These are phyloP conservation scores for Himalopsyche japonica DNA, from an alignment of 2,888 invertebrate genomes.

Conservation along the genomic window DNA sequence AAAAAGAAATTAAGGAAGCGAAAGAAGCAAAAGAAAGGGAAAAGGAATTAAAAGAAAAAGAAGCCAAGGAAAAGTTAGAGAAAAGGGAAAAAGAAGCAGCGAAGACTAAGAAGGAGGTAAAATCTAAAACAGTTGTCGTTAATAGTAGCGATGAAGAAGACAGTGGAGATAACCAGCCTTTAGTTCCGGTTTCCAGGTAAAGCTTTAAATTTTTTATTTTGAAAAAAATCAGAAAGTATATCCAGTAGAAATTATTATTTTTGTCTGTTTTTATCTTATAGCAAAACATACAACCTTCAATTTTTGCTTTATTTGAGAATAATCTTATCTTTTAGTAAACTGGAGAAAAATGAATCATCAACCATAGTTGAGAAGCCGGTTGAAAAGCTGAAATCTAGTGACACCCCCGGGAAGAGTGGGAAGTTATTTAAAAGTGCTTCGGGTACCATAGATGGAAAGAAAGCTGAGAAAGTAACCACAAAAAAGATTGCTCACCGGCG, in stretches of 20 bases:
- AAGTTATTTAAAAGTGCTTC: conserved; percentile 34
- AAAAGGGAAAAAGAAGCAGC: conserved; percentile 36
- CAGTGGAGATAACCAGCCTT: conserved; percentile 50
- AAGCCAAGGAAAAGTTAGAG: conserved; percentile 27
- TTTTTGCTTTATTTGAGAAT: not conserved
- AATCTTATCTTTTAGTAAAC: conserved; percentile 24
- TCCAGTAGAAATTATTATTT: no score
- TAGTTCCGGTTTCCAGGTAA: conserved; percentile 52
- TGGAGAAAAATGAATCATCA: conserved; percentile 28
- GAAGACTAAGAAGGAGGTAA: conserved; percentile 46
- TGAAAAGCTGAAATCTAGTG: conserved; percentile 48
- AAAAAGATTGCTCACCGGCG: conserved; percentile 36
- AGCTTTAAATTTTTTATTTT: conserved; percentile 24
- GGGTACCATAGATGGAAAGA: conserved; percentile 15
- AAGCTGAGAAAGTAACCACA: conserved; percentile 12
- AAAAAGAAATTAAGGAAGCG: conserved; percentile 25
- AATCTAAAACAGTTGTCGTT: conserved; percentile 50
- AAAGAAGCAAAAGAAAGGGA: conserved; percentile 23
- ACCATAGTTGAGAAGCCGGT: conserved; percentile 46
- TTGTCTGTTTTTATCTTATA: not conserved
- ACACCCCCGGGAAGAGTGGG: conserved; percentile 37
- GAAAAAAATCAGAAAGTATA: not conserved
- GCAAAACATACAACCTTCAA: no score
- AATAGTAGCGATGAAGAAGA: conserved; percentile 51
- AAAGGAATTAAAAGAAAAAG: conserved; percentile 34